Conservation (phyloP, 2,797 vertebrate species). For the Notolepis coatsorum region DNA sequence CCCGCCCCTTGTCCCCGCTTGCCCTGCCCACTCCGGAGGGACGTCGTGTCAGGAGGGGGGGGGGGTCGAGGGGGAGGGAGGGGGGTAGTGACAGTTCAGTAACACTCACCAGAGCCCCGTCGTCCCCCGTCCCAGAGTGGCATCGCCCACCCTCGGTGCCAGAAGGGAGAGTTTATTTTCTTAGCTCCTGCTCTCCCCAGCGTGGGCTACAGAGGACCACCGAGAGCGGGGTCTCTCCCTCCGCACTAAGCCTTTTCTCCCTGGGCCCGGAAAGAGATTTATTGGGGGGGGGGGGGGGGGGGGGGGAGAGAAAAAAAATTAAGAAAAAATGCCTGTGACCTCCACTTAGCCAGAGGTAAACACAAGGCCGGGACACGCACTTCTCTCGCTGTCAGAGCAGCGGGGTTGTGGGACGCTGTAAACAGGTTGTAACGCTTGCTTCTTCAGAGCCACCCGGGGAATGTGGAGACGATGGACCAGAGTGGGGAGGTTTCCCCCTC, state of each 20-base stretch:
- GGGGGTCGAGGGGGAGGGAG: slow-evolving; percentile 57
- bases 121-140: slow-evolving; percentile 88
- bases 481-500: not conserved
- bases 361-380: slow-evolving; percentile 61
- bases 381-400: slow-evolving; percentile 55
- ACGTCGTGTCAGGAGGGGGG: slow-evolving; percentile 36
- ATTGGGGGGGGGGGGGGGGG: slow-evolving; percentile 51
- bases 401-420: slow-evolving; percentile 52
- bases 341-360: slow-evolving; percentile 78
- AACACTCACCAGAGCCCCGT: slow-evolving; percentile 96
- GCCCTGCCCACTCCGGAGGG: slow-evolving; percentile 61
- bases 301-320: slow-evolving; percentile 18
- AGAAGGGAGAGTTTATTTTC: slow-evolving; percentile 97
- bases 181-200: slow-evolving; percentile 86
- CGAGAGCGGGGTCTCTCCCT: slow-evolving; percentile 79
- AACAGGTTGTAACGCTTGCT: slow-evolving; percentile 42
- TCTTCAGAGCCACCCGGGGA: slow-evolving; percentile 13
- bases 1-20: slow-evolving; percentile 46
- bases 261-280: slow-evolving; percentile 70
- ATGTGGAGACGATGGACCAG: slow-evolving; percentile 25
- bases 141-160: slow-evolving; percentile 94
- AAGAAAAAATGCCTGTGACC: slow-evolving; percentile 73
- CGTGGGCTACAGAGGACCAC: slow-evolving; percentile 88
- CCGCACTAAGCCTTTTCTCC: slow-evolving; percentile 60
- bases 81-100: slow-evolving; percentile 87